Percentiles rank a stretch among this genome's conserved stretches.
phyloP scores from a whole-genome alignment of 1,140 invertebrate species.

The Argopecten irradians region DNA sequence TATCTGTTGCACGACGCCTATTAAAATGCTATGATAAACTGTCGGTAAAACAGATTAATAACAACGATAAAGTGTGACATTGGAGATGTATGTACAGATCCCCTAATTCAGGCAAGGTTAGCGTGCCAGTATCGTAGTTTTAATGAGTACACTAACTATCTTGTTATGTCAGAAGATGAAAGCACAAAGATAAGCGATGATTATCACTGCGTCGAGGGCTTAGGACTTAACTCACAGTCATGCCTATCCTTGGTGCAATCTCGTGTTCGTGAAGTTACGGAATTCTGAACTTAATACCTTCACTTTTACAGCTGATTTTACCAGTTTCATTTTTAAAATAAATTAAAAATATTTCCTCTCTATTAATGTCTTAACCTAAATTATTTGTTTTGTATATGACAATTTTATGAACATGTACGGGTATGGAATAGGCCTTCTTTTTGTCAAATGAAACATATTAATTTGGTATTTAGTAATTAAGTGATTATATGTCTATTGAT shows the following conservation, averaged over 20 bases:
- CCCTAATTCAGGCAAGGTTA: background rate
- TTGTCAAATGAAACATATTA: too few relatives aligned
- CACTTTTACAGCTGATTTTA: background rate
- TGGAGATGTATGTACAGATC: background rate
- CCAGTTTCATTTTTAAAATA: background rate
- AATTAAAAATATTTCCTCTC: background rate
- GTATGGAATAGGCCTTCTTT: too few relatives aligned
- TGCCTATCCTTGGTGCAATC: background rate
- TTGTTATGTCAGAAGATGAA: conserved; percentile 22
- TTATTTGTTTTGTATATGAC: background rate
- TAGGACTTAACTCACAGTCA: background rate
- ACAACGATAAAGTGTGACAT: background rate
- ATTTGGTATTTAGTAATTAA: too few relatives aligned
- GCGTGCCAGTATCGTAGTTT: background rate
- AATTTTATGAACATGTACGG: too few relatives aligned
- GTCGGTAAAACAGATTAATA: background rate
- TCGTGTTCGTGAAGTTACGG: background rate
- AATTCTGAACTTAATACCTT: background rate
- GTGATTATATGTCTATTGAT: too few relatives aligned
- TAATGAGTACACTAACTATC: conserved; percentile 17
- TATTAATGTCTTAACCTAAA: background rate
- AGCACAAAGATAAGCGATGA: background rate
- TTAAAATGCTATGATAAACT: background rate
- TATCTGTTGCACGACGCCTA: background rate
- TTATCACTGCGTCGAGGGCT: background rate